Evolutionary conservation across 2,113 vertebrate species (phyloP), one percentile per base, ranked within the genome.

Genomic region (Corythaixoides concolor): DNA sequence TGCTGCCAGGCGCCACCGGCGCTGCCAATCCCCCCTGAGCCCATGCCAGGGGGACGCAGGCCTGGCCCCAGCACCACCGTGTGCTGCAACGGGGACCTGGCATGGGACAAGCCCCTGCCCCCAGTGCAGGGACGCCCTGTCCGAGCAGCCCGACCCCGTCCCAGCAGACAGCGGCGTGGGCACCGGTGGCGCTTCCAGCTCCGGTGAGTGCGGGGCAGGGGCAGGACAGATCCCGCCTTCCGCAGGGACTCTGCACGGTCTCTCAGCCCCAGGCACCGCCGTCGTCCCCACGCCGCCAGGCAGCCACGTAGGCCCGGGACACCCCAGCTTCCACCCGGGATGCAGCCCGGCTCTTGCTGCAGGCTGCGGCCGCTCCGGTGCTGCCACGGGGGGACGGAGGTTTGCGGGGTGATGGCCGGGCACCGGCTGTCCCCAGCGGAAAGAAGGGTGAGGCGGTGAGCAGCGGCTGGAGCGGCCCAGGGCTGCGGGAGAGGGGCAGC

Each of bases 201-300:
- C 69, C 7, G 85, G 97, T 85, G 72, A 97, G 97, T 59, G 92
- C 90, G 15, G 50, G 67, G 52, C 49, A 18, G 37, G 30, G 11
- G 11, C 30, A 15, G 47, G 27, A n/a, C 45, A 2, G 59, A 41
- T 50, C 13, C 58, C 27, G 21, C 10, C 50, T 3, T 33, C 30
- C 33, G 7, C 7, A 21, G 3, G 5, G 8, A 20, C 49, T 43
- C 26, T 35, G 20, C 39, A 16, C 26, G 27, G 62, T 15, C 84
- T n/a, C 41, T 15, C n/a, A 2, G 28, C 62, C 35, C 4, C 47
- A 16, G 35, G 35, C 3, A 24, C 15, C 24, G 17, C 84, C 66
- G 13, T 16, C 62, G 22, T 15, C 35, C 26, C 49, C 59, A 5
- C 24, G 59, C 8, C 15, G n/a, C 22, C 41, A 1, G 68, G 63